These are phyloP conservation scores for Glyptemys insculpta DNA, from an alignment of 2,797 vertebrate species.

Conservation along the genomic window DNA sequence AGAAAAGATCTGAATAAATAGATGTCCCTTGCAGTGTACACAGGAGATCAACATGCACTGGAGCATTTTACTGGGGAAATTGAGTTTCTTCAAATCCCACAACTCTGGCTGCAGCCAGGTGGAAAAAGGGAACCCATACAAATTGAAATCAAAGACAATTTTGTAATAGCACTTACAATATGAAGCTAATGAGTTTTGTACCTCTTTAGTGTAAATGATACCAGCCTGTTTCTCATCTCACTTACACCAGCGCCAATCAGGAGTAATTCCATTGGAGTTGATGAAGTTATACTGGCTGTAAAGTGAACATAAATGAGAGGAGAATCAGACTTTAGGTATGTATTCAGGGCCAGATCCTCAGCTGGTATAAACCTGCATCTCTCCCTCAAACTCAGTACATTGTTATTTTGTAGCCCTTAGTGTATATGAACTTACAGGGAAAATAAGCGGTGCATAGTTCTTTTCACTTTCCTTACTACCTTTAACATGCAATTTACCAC, in stretches of 20 bases:
- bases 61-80: conserved; percentile 4
- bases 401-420: not conserved
- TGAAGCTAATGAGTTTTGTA: not conserved
- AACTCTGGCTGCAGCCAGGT: not conserved
- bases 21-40: not conserved
- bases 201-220: not conserved
- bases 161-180: not conserved
- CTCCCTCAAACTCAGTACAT: not conserved
- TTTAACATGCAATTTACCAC: not conserved
- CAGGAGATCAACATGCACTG: conserved; percentile 11
- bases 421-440: not conserved
- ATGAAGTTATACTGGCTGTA: not conserved
- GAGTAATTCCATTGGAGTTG: not conserved
- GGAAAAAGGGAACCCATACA: not conserved
- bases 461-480: not conserved
- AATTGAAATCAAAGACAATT: not conserved
- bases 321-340: not conserved
- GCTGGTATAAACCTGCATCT: not conserved
- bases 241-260: not conserved
- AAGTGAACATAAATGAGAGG: not conserved
- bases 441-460: not conserved
- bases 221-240: not conserved
- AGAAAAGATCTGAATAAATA: conserved; percentile 1
- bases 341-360: not conserved
- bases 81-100: conserved; percentile 17